Evolutionary conservation across 2,113 vertebrate species (phyloP).

Genomic region (Ivindomyrus marchei): DNA sequence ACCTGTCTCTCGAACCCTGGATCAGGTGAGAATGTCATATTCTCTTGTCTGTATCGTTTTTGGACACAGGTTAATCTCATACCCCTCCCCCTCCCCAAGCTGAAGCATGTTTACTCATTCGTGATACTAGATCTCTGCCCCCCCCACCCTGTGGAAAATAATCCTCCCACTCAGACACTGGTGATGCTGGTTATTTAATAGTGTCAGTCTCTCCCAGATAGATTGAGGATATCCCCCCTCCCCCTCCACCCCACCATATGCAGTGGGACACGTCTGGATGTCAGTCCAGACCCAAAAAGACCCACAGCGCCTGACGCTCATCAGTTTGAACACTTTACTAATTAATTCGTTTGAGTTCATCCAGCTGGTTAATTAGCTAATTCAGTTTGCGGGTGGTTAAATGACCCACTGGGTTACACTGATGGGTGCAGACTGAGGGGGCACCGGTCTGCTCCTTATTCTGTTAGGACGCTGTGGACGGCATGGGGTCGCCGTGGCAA

Average conservation of each 20-base stretch:
- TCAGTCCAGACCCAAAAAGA: not conserved
- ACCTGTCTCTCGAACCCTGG: not conserved
- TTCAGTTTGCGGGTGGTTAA: not conserved
- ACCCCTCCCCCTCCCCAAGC: not conserved
- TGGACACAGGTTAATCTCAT: not conserved
- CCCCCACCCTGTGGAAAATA: not conserved
- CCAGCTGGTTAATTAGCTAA: slow-evolving; percentile 20
- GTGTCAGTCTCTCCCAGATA: not conserved
- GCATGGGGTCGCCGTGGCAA: not conserved
- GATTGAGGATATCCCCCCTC: not conserved
- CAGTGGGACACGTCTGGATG: not conserved
- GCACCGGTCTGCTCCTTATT: not conserved
- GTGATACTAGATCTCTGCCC: not conserved
- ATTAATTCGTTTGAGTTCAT: not conserved
- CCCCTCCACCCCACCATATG: not conserved
- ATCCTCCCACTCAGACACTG: not conserved
- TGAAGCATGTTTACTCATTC: not conserved
- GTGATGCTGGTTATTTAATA: not conserved
- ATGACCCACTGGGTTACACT: not conserved
- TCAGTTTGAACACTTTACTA: not conserved
- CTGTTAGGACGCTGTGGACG: not conserved
- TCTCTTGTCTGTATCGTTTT: not conserved
- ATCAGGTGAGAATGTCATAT: not conserved
- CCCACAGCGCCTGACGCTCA: not conserved
- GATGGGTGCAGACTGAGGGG: not conserved